Conservation (phyloP, 2,888 invertebrate species). For the Habroteleia sp. region DNA sequence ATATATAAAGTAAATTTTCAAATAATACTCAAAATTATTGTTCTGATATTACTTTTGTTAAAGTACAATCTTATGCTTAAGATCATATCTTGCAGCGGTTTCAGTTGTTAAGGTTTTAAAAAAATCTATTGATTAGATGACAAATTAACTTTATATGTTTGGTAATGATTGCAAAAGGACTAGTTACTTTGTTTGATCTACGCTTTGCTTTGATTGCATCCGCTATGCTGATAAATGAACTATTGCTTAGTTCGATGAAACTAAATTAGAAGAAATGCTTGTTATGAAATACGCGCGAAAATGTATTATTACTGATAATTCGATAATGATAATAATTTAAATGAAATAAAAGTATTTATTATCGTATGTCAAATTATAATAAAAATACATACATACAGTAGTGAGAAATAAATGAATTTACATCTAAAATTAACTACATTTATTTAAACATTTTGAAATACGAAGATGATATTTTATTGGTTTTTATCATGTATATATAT, state of each 20-base stretch:
- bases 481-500: too few species aligned
- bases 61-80: too few species aligned
- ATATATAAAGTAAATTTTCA: too few species aligned
- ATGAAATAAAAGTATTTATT: slow-evolving; percentile 7
- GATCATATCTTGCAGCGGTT: too few species aligned
- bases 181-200: slow-evolving; percentile 50
- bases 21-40: too few species aligned
- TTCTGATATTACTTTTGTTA: too few species aligned
- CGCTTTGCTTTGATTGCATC: slow-evolving; percentile 48
- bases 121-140: slow-evolving; percentile 43
- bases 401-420: too few species aligned
- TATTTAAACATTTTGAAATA: too few species aligned
- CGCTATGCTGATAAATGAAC: slow-evolving; percentile 41
- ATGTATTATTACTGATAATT: slow-evolving; percentile 8
- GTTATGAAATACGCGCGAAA: slow-evolving; percentile 23
- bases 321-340: slow-evolving; percentile 16
- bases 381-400: too few species aligned
- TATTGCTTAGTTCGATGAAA: slow-evolving; percentile 47
- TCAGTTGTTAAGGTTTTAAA: slow-evolving; percentile 44
- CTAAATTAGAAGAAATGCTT: slow-evolving; percentile 31
- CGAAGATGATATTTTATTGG: too few species aligned
- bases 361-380: too few species aligned
- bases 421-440: too few species aligned
- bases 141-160: slow-evolving; percentile 50
- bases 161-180: slow-evolving; percentile 54